Evolutionary conservation across 1,140 invertebrate genomes (phyloP), one percentile per base, ranked within the genome.

Genomic region (Idris sp.): DNA sequence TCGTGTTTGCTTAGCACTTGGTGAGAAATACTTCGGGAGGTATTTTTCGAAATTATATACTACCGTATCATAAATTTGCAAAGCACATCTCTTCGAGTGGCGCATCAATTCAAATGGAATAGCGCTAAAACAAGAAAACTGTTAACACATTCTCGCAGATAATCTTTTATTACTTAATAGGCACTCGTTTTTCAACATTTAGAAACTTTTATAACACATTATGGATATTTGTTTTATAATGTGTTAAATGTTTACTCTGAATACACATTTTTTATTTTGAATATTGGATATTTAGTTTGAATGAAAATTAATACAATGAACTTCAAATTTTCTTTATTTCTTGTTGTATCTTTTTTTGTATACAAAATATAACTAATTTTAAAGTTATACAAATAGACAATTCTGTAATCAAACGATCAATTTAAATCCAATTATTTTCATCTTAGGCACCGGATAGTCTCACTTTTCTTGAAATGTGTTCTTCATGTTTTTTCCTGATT

Each of bases 21-120:
- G 49, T 40, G 61, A 54, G 33, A 65, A 65, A 54, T 56, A 48
- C 31, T 44, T 16, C 25, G 22, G n/a, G 10, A 48, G 49, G 10
- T 38, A 54, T 46, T 69, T 59, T 69, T 53, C 13, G 30, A 40
- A 61, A 69, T 69, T 69, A 71, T 71, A 71, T 26, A 61, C 67
- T 61, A 44, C 40, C 25, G 38, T 22, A 14, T 59, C 65, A 19
- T 69, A 69, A 69, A 59, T 69, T 59, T 53, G 46, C 54, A 43
- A 53, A 36, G 13, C 31, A 26, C 54, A 18, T 30, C 14, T 18
- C 25, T 9, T n/a, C n/a, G n/a, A 8, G 22, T 53, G 22, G 19
- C 36, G 16, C 25, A 48, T 61, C 31, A 46, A 54, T 48, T 15
- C 9, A 10, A 2, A 46, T 59, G 22, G 46, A 69, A n/a, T 38